phyloP scores from a whole-genome alignment of 2,888 invertebrate genomes.

The Chloromyia formosa region DNA sequence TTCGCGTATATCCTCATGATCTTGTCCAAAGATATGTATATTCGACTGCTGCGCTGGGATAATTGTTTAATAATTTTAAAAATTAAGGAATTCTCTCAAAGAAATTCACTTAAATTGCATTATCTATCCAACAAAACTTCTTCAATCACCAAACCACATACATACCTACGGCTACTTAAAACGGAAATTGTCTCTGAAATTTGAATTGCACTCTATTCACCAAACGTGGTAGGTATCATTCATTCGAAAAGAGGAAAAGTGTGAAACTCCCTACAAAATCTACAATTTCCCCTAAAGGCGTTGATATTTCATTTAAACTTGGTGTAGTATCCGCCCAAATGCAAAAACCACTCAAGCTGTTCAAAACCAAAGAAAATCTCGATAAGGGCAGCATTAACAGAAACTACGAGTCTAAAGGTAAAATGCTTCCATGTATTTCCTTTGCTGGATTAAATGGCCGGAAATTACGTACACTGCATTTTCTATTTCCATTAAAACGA shows the following conservation, averaged over 20 bases:
- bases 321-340: neutral
- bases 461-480: neutral
- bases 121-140: too few relatives aligned
- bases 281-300: neutral
- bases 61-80: too few relatives aligned
- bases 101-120: too few relatives aligned
- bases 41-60: too few relatives aligned
- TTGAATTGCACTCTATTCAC: too few relatives aligned
- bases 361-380: neutral
- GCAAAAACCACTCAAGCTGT: neutral
- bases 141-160: too few relatives aligned
- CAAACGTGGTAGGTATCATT: too few relatives aligned
- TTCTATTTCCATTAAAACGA: slow-evolving; percentile 10
- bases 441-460: slow-evolving; percentile 4
- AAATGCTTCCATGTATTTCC: slow-evolving; percentile 5
- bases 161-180: too few relatives aligned
- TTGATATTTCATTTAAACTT: neutral
- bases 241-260: neutral
- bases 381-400: neutral
- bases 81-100: too few relatives aligned
- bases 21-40: too few relatives aligned
- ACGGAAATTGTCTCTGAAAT: too few relatives aligned
- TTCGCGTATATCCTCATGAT: too few relatives aligned
- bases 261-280: neutral
- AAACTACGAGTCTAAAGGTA: neutral